phyloP scores from a whole-genome alignment of 2,888 invertebrate genomes.

The Anaspis maculata region DNA sequence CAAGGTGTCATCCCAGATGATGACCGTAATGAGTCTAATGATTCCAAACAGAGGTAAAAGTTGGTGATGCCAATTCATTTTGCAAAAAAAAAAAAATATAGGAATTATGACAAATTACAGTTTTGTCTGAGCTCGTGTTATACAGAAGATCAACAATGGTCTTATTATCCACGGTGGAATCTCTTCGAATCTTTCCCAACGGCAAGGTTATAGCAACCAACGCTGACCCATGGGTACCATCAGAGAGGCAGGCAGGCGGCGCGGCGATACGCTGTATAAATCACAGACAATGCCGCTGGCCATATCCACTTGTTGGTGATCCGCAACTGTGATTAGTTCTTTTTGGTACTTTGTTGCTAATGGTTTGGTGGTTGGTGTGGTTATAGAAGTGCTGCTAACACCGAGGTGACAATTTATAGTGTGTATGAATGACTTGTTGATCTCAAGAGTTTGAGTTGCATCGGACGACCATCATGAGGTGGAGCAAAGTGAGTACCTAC shows the following conservation, averaged over 20 bases:
- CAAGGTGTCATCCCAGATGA: too few relatives aligned
- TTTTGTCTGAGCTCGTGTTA: too few relatives aligned
- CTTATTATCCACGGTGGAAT: constrained; percentile 8
- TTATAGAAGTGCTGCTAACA: too few relatives aligned
- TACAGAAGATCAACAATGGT: constrained; percentile 11
- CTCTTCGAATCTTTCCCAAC: constrained; percentile 10
- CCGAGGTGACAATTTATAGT: background rate
- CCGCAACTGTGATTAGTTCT: constrained; percentile 9
- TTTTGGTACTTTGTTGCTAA: constrained; percentile 2
- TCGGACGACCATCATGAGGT: constrained; percentile 8
- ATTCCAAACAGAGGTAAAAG: too few relatives aligned
- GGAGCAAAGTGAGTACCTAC: constrained; percentile 5
- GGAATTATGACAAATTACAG: too few relatives aligned
- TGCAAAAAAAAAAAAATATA: too few relatives aligned
- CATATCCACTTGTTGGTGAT: constrained; percentile 14
- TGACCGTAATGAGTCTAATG: too few relatives aligned
- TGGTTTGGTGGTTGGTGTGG: constrained; percentile 1
- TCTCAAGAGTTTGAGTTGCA: too few relatives aligned
- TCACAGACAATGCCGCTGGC: constrained; percentile 26
- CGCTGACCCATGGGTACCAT: constrained; percentile 26
- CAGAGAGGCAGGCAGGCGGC: too few relatives aligned
- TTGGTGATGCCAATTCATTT: too few relatives aligned
- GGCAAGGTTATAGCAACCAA: constrained; percentile 27
- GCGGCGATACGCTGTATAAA: constrained; percentile 30
- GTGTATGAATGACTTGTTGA: constrained; percentile 1